Base-by-base conservation (phyloP, 2,113 vertebrate species). In the Sorex araneus region DNA sequence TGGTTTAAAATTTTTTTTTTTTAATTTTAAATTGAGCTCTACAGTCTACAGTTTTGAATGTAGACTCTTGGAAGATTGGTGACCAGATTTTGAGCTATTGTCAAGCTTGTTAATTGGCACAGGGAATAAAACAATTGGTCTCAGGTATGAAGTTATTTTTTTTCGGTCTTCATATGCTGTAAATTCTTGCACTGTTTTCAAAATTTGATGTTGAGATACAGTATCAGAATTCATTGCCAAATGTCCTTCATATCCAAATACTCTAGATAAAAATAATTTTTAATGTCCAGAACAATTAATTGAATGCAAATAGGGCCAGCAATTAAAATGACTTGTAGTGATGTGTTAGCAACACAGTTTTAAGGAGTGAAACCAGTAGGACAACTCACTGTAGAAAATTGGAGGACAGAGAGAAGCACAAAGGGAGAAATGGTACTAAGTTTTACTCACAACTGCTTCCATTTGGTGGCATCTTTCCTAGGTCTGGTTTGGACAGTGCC, bases 341-440 rank as follows among this genome's bases (percentile, higher is more conserved):
- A 77, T 76, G 30, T 32, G 85, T 89, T 70, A 36, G 84, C 80
- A 77, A 84, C 60, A 16, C 60, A 16, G 23, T 47, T 80, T 90
- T 50, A 70, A 90, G 57, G 77, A 92, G 78, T 60, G 60, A 63
- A 89, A 57, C 13, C 0, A 0, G 63, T 64, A 82, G 27, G 43
- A 30, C 5, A 19, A 30, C 5, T 71, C 15, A 21, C 50, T 78
- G 34, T 84, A 79, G n/a, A 75, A 69, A 77, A 57, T 13, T 75
- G 71, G 71, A 36, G 84, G 78, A 40, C 8, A 60, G 69, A 74
- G 23, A 54, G 75, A 77, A 77, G 4, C 36, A 43, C 30, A 30
- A 74, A 63, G 77, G 57, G 77, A 43, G 34, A 50, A 93, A 36
- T 3, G 57, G 3, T 54, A 16, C 15, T 54, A 21, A 36, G 11